Evolutionary conservation across 1,140 invertebrate genomes (phyloP), one percentile per base, ranked within the genome.

Genomic region (Drosophila lini): DNA sequence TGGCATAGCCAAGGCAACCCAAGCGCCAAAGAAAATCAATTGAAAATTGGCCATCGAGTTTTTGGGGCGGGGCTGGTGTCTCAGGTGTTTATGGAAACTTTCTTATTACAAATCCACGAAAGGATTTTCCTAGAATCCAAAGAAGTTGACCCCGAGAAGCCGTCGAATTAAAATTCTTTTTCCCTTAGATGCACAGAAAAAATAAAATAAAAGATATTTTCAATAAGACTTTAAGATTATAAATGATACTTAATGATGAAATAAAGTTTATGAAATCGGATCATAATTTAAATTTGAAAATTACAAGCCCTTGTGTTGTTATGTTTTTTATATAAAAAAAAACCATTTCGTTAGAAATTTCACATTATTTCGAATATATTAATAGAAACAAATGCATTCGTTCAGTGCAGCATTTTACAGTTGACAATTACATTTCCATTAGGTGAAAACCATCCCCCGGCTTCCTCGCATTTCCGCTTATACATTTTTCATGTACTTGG

Each of bases 21-120:
- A 36, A 58, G 74, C 73, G 68, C 75, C 52, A 63, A 42, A 42
- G 74, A 89, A 89, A 90, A 90, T 89, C 85, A 89, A 89, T 89
- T 89, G 74, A 65, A 85, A 81, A 84, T 89, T 90, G 81, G 67
- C 64, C 74, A 65, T 56, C 58, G 70, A 57, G 34, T 40, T 61
- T 13, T 3, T 3, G 10, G 28, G 32, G 52, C 19, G 19, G 45
- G 42, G 19, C 47, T 36, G n/a, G 6, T 28, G 74, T 74, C 84
- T 88, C 84, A 88, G 84, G 84, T 88, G 84, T 89, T 88, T 88
- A 84, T 88, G 81, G 69, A 79, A 82, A 67, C 64, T 88, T 80
- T 89, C 70, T 77, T 84, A 88, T 89, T 89, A 89, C 77, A 78
- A 80, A 71, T 74, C 67, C 63, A 55, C 11, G 31, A 55, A 77